Conservation (phyloP, 2,113 vertebrate genomes). For the Trematocara marginatum region DNA sequence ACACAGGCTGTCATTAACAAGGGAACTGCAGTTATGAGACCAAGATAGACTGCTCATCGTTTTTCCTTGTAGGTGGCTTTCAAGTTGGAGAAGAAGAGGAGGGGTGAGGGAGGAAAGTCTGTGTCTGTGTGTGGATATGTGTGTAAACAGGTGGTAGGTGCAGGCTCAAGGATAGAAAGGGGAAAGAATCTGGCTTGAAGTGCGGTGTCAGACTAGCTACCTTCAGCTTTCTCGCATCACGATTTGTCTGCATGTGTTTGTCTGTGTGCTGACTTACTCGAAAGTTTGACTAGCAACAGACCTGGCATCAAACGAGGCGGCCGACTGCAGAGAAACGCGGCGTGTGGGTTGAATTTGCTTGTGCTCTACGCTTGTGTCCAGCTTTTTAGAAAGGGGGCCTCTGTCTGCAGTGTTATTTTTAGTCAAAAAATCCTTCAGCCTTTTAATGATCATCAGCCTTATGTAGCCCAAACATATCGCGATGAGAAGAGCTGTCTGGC, state of each 20-base stretch:
- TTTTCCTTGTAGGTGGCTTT: constrained; percentile 34
- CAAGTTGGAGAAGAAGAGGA: not conserved
- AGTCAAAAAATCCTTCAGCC: constrained; percentile 50
- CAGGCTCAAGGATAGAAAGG: constrained; percentile 4
- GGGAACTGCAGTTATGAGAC: constrained; percentile 65
- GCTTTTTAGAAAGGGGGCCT: constrained; percentile 36
- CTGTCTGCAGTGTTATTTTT: constrained; percentile 67
- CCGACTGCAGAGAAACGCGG: constrained; percentile 25
- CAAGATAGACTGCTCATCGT: constrained; percentile 59
- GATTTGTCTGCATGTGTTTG: not conserved
- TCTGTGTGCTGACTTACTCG: constrained; percentile 29
- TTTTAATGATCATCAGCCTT: constrained; percentile 64
- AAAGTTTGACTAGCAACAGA: constrained; percentile 54
- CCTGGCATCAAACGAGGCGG: constrained; percentile 43
- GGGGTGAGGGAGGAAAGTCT: not conserved
- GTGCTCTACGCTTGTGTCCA: constrained; percentile 31
- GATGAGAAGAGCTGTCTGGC: constrained; percentile 44
- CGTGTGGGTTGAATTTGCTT: constrained; percentile 49
- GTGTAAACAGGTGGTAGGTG: constrained; percentile 7
- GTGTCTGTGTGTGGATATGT: not conserved
- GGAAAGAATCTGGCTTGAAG: constrained; percentile 45
- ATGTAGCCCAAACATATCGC: constrained; percentile 51
- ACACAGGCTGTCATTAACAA: constrained; percentile 72
- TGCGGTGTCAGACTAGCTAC: not conserved
- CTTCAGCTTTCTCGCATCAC: constrained; percentile 16